Evolutionary conservation across 2,113 vertebrate genomes (phyloP).

Genomic region (Erinaceus europaeus): DNA sequence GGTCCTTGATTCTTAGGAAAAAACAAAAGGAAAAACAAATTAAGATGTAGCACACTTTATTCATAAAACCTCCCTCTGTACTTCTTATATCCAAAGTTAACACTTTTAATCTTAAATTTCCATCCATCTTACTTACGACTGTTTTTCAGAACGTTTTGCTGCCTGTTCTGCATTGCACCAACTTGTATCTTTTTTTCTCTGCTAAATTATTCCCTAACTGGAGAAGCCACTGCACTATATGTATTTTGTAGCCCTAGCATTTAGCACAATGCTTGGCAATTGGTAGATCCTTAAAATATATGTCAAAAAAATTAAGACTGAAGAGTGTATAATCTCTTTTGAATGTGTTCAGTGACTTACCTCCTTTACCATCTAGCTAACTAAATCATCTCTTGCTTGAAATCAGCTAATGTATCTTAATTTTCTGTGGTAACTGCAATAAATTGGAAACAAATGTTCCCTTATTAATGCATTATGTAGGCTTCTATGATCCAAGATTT

Average conservation of each 20-base stretch:
- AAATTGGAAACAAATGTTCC: constrained; percentile 60
- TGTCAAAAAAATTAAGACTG: background rate
- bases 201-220: background rate
- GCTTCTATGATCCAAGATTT: constrained; percentile 49
- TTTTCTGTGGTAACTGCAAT: constrained; percentile 57
- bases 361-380: background rate
- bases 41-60: background rate
- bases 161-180: background rate
- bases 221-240: background rate
- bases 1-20: constrained; percentile 1
- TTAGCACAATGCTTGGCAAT: background rate
- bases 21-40: background rate
- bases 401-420: constrained; percentile 41
- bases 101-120: background rate
- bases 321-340: background rate
- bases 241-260: background rate
- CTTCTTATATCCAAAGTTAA: background rate
- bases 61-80: background rate
- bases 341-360: background rate
- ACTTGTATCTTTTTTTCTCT: constrained; percentile 3
- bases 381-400: constrained; percentile 49
- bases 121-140: background rate
- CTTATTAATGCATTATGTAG: constrained; percentile 56
- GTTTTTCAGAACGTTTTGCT: background rate
- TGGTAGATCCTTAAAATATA: background rate